Evolutionary conservation across 1,140 invertebrate genomes (phyloP), one percentile per base, ranked within the genome.

Genomic region (Leptestheria dahalacensis): DNA sequence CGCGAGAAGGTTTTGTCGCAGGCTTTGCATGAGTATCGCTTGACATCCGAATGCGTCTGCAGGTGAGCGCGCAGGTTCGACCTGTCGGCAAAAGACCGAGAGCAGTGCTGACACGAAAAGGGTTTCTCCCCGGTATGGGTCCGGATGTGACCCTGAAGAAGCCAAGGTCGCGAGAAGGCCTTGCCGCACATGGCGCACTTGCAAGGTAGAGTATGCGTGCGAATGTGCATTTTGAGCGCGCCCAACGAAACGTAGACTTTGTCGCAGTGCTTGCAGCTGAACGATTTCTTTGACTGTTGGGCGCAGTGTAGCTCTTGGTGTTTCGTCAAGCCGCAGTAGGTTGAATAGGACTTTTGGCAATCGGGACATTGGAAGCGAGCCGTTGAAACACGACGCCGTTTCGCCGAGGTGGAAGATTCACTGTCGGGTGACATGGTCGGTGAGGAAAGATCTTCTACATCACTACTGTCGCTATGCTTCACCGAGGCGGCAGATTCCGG

Each of bases 181-280:
- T 98, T 98, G 1, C 93, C 93, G 70, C 95, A 98, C 18, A 96
- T 75, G 61, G 87, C 83, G 71, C 95, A 99, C 74, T 96, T 96
- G 79, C 94, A 97, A 0, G 95, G 95, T 61, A 98, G 73, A 0
- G 95, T 99, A 72, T 98, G 95, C 1, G 94, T 99, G 48, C 94
- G 80, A 64, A 97, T 97, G 75, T 98, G 95, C 94, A 99, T 98
- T 72, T 98, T 98, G 0, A 98, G 78, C 0, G 94, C 95, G 4
- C 94, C 94, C 53, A 97, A 72, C 0, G 90, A 93, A 0, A 91
- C 85, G 74, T 98, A 98, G 0, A 89, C 86, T 73, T 97, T 97
- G 54, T 93, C 85, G 75, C 95, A 98, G 69, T 86, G 88, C 71
- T 97, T 96, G 76, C 94, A 98, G 63, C 83, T 86, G 74, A 97